Evolutionary conservation across 2,113 vertebrate genomes (phyloP).

Genomic region (Puma concolor): DNA sequence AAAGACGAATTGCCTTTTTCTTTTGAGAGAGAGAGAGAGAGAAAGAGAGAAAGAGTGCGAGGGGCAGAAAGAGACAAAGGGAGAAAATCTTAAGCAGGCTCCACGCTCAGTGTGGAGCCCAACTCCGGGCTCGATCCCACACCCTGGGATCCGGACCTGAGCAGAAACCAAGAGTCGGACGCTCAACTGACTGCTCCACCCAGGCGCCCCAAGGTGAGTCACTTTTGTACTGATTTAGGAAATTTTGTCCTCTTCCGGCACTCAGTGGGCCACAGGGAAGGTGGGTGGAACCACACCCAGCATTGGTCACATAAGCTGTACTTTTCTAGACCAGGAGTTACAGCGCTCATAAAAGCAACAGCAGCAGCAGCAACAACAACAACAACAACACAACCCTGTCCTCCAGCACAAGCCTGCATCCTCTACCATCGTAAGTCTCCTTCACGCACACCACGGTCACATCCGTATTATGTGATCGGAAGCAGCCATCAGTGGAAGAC

Average conservation of each 20-base stretch:
- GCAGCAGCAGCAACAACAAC: no score
- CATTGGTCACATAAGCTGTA: background rate
- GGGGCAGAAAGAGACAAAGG: no score
- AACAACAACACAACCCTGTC: background rate
- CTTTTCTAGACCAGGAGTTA: background rate
- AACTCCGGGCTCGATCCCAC: no score
- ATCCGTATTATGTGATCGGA: background rate
- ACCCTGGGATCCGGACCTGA: no score
- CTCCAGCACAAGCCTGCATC: background rate
- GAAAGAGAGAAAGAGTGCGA: no score
- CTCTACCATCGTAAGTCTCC: no score
- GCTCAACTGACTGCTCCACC: no score
- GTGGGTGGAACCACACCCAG: rapidly evolving
- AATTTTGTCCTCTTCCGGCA: background rate
- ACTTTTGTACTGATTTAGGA: background rate
- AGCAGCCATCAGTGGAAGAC: background rate
- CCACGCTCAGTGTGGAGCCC: no score
- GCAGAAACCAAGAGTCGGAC: no score
- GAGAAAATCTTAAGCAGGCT: no score
- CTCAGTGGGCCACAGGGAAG: background rate
- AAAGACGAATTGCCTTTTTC: background rate
- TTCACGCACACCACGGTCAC: background rate
- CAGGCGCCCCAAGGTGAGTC: background rate
- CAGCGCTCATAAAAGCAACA: rapidly evolving
- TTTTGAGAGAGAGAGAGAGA: no score